phyloP scores from a whole-genome alignment of 2,888 invertebrate genomes.

The Rotaria sp. region DNA sequence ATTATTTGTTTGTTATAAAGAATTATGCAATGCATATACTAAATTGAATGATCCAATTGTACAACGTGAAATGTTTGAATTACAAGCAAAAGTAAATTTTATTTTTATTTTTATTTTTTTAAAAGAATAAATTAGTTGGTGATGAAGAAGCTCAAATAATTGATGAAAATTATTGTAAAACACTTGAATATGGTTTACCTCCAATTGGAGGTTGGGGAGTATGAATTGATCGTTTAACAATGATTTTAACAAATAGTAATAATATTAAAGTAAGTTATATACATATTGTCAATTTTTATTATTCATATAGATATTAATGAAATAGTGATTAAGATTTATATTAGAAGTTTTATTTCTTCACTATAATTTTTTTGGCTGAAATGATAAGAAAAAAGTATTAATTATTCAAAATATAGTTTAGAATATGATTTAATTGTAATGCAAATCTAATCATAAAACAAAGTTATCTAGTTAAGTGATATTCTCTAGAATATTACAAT shows the following conservation, averaged over 20 bases:
- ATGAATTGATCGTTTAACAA: constrained; percentile 87
- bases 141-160: constrained; percentile 95
- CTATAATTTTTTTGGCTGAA: no score
- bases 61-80: constrained; percentile 84
- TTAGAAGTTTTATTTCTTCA: no score
- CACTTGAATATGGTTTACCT: constrained; percentile 92
- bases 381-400: no score
- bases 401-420: no score
- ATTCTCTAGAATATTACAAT: no score
- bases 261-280: constrained; percentile 86
- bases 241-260: constrained; percentile 95
- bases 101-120: not conserved
- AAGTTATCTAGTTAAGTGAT: no score
- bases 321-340: no score
- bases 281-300: no score
- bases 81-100: constrained; percentile 70
- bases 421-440: no score
- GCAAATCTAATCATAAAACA: no score
- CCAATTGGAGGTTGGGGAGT: constrained; percentile 99
- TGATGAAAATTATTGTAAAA: constrained; percentile 92
- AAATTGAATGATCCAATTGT: constrained; percentile 94
- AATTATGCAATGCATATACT: constrained; percentile 96
- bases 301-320: no score
- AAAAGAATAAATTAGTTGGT: constrained; percentile 81
- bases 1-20: constrained; percentile 88